Percentiles rank a stretch among this genome's conserved stretches.
These are phyloP conservation scores for Acronicta leporina DNA, from an alignment of 2,888 invertebrate genomes.

Conservation along the genomic window DNA sequence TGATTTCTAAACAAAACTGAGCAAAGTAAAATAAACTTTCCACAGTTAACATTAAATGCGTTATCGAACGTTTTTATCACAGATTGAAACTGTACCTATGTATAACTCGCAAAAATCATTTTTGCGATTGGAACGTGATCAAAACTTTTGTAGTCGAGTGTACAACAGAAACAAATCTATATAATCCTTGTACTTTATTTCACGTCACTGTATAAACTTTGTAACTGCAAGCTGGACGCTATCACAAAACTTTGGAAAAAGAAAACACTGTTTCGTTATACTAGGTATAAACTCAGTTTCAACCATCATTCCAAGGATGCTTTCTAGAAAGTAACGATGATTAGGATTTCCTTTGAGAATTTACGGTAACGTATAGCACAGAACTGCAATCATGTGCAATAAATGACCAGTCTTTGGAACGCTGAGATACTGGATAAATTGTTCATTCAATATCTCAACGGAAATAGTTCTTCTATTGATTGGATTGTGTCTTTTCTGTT, in stretches of 20 bases:
- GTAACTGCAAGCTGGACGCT: slow-evolving; percentile 27
- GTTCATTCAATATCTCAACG: slow-evolving; percentile 8
- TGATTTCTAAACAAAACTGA: slow-evolving; percentile 48
- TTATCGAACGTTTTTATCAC: slow-evolving; percentile 47
- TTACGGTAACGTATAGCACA: not conserved
- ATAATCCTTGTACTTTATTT: slow-evolving; percentile 63
- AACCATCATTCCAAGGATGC: slow-evolving; percentile 3
- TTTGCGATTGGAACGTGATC: slow-evolving; percentile 72
- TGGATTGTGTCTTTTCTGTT: slow-evolving; percentile 1
- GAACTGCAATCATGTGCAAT: not conserved
- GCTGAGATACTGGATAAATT: slow-evolving; percentile 3
- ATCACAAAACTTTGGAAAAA: slow-evolving; percentile 37
- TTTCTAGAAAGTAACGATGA: not conserved
- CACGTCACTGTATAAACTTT: slow-evolving; percentile 48
- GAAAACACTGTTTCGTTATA: slow-evolving; percentile 2
- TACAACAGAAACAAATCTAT: slow-evolving; percentile 64
- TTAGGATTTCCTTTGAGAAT: not conserved
- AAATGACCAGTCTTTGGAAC: slow-evolving; percentile 1
- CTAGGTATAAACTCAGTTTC: slow-evolving; percentile 4
- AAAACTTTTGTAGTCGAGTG: slow-evolving; percentile 65
- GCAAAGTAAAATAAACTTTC: slow-evolving; percentile 62
- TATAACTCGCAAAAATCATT: slow-evolving; percentile 61
- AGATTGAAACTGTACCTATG: slow-evolving; percentile 32
- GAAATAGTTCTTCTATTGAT: slow-evolving; percentile 3
- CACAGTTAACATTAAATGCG: slow-evolving; percentile 49